Evolutionary conservation across 2,888 invertebrate species (phyloP).

Genomic region (Sinelater perroti): DNA sequence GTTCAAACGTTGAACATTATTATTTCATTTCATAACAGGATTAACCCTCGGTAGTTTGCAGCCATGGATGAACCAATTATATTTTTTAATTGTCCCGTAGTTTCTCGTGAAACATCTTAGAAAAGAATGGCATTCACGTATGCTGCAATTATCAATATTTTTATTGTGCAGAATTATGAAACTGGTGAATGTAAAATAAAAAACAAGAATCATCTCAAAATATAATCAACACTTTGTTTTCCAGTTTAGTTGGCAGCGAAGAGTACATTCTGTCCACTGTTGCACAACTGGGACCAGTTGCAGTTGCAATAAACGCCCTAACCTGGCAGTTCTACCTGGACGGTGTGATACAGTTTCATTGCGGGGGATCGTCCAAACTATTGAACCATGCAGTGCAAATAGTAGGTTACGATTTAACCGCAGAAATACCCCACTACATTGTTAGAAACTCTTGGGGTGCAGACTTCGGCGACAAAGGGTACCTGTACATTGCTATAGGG

Average conservation of each 20-base stretch:
- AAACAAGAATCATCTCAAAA: no score
- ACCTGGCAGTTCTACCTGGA: constrained; percentile 89
- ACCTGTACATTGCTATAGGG: constrained; percentile 78
- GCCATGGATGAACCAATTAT: no score
- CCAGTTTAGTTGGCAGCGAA: constrained; percentile 72
- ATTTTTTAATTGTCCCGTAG: no score
- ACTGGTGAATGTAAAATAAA: no score
- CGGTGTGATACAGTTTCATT: constrained; percentile 84
- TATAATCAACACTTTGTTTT: no score
- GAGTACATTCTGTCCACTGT: constrained; percentile 68
- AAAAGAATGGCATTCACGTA: no score
- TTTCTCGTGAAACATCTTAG: no score
- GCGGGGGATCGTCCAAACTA: constrained; percentile 67
- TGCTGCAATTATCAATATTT: no score
- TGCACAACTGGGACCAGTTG: constrained; percentile 78
- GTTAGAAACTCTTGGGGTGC: constrained; percentile 87
- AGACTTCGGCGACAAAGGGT: constrained; percentile 79
- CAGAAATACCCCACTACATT: constrained; percentile 80
- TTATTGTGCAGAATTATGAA: no score
- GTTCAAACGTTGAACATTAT: no score
- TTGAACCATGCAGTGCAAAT: constrained; percentile 87
- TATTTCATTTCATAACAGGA: no score
- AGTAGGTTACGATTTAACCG: constrained; percentile 81
- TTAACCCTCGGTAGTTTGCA: no score
- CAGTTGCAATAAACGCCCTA: constrained; percentile 82